Base-by-base conservation (phyloP, 2,113 vertebrate species). In the Hippocampus barbouri region DNA sequence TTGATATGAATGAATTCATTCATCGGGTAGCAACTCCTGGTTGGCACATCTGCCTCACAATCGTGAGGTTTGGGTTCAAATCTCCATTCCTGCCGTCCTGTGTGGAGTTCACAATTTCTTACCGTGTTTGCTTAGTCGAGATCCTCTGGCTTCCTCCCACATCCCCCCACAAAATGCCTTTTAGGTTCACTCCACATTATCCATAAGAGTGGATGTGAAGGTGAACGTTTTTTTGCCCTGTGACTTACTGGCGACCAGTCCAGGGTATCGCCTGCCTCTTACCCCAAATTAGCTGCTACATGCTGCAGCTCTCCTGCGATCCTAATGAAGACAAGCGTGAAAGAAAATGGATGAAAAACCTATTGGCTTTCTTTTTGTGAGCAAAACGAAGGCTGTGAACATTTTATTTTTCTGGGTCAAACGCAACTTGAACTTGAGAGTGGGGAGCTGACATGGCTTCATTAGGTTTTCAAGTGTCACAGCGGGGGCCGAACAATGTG, bases 311-410 rank as follows among this genome's bases (percentile, higher is more conserved):
- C 53, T 23, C n/a, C 21, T 8, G 21, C 1, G 21, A 51, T 18
- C 49, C 49, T 7, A 6, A 18, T 51, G 53, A 23, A 20, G 53
- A 56, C 53, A 23, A 23, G 21, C 11, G n/a, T 3, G 9, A 56
- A 7, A 56, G n/a, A 56, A 56, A 23, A 21, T 54, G 51, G 9
- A 56, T 56, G 21, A 2, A 51, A 73, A 81, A 80, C 74, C 77
- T 78, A 80, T 85, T 82, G 90, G 75, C 80, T 76, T 64, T 68
- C 51, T 68, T 73, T 72, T 76, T 86, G 81, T 87, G 68, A 76
- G 68, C 49, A 38, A 47, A 68, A 77, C 66, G 69, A 74, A 79
- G 67, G 66, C 60, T 8, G 43, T 76, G 72, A 74, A 60, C 75
- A 70, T 34, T 8, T 63, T 63, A 67, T 70, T 78, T 84, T 85